Evolutionary conservation across 2,113 vertebrate species (phyloP).

Genomic region (Struthio camelus): DNA sequence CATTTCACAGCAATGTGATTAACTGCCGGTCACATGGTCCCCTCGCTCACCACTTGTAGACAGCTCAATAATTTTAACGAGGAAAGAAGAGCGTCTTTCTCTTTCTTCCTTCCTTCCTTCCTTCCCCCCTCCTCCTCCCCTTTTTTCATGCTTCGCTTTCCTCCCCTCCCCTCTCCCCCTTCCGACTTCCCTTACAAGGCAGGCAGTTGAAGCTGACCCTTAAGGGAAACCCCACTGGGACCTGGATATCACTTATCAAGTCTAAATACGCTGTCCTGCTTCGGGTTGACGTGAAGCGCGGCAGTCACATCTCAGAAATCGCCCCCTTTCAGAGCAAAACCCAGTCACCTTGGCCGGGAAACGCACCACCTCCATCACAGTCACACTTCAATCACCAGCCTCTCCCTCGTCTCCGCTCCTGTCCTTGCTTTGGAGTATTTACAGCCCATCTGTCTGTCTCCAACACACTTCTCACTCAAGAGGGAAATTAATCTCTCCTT

Average conservation of each 20-base stretch:
- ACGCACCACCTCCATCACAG: slow-evolving; percentile 69
- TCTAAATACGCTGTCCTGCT: slow-evolving; percentile 30
- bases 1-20: slow-evolving; percentile 73
- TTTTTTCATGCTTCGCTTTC: neutral
- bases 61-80: slow-evolving; percentile 73
- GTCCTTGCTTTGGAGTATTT: slow-evolving; percentile 78
- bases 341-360: slow-evolving; percentile 76
- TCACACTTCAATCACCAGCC: slow-evolving; percentile 79
- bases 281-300: slow-evolving; percentile 34
- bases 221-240: slow-evolving; percentile 47
- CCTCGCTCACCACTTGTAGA: slow-evolving; percentile 57
- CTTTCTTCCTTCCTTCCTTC: neutral
- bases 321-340: slow-evolving; percentile 41
- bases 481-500: slow-evolving; percentile 66
- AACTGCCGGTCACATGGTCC: slow-evolving; percentile 55
- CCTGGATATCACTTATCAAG: slow-evolving; percentile 65
- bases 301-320: neutral
- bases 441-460: slow-evolving; percentile 82
- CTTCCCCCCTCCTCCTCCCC: neutral
- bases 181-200: slow-evolving; percentile 18
- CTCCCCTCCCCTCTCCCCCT: slow-evolving; percentile 6
- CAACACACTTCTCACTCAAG: slow-evolving; percentile 70
- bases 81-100: slow-evolving; percentile 13
- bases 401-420: slow-evolving; percentile 76
- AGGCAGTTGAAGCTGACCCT: slow-evolving; percentile 59